phyloP scores from a whole-genome alignment of 2,113 vertebrate genomes.

The Brienomyrus longianalis region DNA sequence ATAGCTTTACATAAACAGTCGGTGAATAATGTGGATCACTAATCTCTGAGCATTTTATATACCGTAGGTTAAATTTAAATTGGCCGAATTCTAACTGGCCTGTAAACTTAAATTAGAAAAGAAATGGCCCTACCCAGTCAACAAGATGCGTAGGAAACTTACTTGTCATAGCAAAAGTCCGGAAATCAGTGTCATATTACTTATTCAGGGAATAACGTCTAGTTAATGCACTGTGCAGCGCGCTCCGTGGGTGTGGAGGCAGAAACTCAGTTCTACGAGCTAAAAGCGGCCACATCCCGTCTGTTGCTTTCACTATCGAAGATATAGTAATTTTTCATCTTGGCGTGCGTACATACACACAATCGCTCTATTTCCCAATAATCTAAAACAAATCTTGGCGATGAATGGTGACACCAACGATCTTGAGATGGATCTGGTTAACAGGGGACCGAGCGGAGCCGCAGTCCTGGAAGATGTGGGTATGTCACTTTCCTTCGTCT shows the following conservation, averaged over 20 bases:
- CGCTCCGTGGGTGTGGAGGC: background rate
- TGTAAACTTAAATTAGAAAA: background rate
- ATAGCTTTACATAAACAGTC: background rate
- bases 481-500: background rate
- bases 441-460: background rate
- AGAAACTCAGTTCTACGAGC: background rate
- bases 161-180: background rate
- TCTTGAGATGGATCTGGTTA: background rate
- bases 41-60: background rate
- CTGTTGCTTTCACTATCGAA: background rate
- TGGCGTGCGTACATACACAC: background rate
- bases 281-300: background rate
- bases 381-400: background rate
- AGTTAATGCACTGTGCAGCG: background rate
- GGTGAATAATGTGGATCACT: background rate
- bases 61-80: background rate
- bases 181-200: slow-evolving; percentile 10
- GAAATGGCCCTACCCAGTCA: background rate
- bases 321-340: background rate
- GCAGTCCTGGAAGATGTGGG: background rate
- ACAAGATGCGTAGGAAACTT: background rate
- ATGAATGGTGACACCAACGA: background rate
- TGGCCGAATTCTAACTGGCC: background rate
- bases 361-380: background rate
- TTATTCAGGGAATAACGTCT: background rate